Base-by-base conservation (phyloP, 2,113 vertebrate genomes). In the Cyphomyrus plagiostoma region DNA sequence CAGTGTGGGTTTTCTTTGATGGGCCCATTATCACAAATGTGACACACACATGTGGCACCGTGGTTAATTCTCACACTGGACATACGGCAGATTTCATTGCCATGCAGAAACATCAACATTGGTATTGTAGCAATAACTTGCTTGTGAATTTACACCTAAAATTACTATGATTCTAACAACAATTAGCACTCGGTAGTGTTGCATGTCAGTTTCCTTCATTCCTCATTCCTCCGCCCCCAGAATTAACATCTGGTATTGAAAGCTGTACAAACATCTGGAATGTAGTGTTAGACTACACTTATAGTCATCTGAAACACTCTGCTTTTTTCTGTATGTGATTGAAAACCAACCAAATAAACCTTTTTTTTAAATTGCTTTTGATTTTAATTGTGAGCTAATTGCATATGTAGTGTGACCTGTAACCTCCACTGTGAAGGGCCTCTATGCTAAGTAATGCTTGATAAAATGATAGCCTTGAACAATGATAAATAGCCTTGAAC, bases 161-260 rank as follows among this genome's bases (percentile, higher is more conserved):
- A 17, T 7, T 19, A 42, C 15, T 42, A 80, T 1, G n/a, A 11
- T 80, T 42, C 11, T 80, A 42, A 39, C 15, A 42, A 80, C 17
- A 19, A 80, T 80, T 80, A 80, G 30, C 35, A 80, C 74, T 80
- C 15, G 1, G 17, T 42, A 42, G 74, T 17, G 10, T 7, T 77
- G 9, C 70, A 39, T 77, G 35, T 39, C 30, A 39, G 70, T 19
- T 77, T 77, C 15, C 70, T 39, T 35, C 70, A 17, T 77, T 77
- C 1, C 15, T 77, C 70, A 80, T 80, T 19, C 11, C 30, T 42
- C 35, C 74, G 5, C 74, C 35, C 35, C 74, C 74, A 42, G 35
- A 80, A 80, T 80, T 80, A 80, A 19, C 74, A 80, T 80, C 74
- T 80, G 70, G 70, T 77, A 35, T 77, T 39, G 70, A 77, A 77